Conservation (phyloP, 2,888 invertebrate species). For the Colletes collaris region DNA sequence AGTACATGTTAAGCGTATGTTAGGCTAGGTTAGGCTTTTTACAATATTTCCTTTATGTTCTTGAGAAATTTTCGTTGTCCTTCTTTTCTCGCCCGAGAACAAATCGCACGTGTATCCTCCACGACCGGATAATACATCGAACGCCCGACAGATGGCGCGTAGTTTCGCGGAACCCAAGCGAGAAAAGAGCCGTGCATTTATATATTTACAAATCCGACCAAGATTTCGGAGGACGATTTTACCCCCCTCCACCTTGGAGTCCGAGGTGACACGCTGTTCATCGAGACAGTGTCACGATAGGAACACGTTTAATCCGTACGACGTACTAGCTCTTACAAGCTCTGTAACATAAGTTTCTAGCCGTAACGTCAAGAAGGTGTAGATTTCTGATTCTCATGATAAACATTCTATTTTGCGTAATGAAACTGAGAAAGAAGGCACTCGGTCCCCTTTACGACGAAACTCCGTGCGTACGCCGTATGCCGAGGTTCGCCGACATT, state of each 20-base stretch:
- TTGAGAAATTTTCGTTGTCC: constrained; percentile 3
- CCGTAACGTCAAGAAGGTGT: constrained; percentile 73
- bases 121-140: background rate
- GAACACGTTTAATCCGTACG: constrained; percentile 44
- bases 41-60: constrained; percentile 62
- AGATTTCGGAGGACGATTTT: background rate
- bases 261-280: background rate
- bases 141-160: background rate
- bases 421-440: constrained; percentile 77
- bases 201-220: constrained; percentile 29
- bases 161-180: background rate
- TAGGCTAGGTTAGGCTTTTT: constrained; percentile 75
- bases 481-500: constrained; percentile 79
- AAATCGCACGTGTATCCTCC: background rate
- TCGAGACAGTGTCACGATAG: constrained; percentile 31
- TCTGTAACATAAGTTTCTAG: constrained; percentile 77
- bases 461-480: constrained; percentile 81
- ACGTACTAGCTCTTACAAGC: constrained; percentile 54
- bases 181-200: constrained; percentile 33
- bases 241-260: background rate
- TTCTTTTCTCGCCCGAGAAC: background rate
- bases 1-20: constrained; percentile 75
- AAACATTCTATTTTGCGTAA: constrained; percentile 71
- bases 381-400: constrained; percentile 69
- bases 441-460: constrained; percentile 83